Conservation (phyloP, 1,140 invertebrate genomes). For the Notospermus geniculatus region DNA sequence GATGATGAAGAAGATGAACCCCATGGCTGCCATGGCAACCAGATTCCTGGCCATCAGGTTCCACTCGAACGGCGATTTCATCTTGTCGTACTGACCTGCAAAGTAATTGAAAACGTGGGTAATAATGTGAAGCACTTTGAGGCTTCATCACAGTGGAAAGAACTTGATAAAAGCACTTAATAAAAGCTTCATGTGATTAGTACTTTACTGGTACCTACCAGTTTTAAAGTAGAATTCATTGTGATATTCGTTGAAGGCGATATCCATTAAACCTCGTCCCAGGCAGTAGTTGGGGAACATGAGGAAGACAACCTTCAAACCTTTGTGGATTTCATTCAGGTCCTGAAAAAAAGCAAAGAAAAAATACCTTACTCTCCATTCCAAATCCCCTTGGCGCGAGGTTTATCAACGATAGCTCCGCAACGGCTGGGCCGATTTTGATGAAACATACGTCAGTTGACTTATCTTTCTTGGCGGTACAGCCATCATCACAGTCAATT, state of each 20-base stretch:
- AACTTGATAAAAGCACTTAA: no score
- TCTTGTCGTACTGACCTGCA: conserved; percentile 55
- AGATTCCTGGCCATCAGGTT: conserved; percentile 55
- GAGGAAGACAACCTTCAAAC: conserved; percentile 62
- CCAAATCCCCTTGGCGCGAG: no score
- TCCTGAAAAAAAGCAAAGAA: conserved; percentile 46
- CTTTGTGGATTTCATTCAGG: conserved; percentile 47
- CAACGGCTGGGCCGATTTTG: no score
- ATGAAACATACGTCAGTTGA: no score
- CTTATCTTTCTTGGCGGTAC: no score
- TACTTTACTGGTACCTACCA: no score
- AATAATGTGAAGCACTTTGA: no score
- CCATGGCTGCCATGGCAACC: conserved; percentile 55
- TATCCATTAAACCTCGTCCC: conserved; percentile 64
- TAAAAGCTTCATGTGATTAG: no score
- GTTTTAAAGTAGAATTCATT: conserved; percentile 58
- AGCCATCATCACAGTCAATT: no score
- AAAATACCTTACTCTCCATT: no score
- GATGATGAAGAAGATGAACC: conserved; percentile 55
- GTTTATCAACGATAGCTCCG: no score
- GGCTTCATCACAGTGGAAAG: no score
- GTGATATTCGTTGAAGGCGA: conserved; percentile 59
- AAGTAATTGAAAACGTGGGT: conserved; percentile 13
- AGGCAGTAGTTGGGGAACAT: conserved; percentile 73
- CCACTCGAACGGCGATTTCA: conserved; percentile 57